Evolutionary conservation across 2,113 vertebrate genomes (phyloP).

Genomic region (Indicator maculatus): DNA sequence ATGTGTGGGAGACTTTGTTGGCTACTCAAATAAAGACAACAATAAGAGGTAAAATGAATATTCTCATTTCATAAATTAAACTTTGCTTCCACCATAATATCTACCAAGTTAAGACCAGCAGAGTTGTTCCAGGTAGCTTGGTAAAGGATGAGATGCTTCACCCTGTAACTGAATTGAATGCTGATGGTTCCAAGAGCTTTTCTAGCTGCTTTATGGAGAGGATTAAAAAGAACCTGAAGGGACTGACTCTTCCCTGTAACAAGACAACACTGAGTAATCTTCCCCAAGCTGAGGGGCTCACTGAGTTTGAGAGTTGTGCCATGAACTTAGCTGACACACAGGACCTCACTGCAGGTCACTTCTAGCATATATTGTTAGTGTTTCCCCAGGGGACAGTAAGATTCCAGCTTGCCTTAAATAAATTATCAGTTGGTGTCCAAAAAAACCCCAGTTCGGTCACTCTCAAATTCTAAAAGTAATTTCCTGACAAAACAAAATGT

Average conservation of each 20-base stretch:
- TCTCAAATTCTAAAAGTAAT: background rate
- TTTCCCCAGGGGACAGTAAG: background rate
- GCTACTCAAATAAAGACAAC: background rate
- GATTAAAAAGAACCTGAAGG: background rate
- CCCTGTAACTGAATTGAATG: background rate
- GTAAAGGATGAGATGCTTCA: background rate
- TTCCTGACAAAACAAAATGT: background rate
- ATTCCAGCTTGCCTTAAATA: background rate
- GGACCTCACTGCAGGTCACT: background rate
- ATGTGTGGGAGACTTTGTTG: background rate
- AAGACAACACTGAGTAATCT: background rate
- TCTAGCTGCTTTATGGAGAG: background rate
- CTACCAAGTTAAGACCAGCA: background rate
- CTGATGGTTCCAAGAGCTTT: background rate
- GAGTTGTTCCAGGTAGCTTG: background rate
- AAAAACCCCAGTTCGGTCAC: background rate
- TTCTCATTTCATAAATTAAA: background rate
- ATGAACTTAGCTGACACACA: background rate
- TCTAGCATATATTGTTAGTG: background rate
- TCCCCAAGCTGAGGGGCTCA: background rate
- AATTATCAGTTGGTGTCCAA: background rate
- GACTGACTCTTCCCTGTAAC: background rate
- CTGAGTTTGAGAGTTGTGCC: background rate
- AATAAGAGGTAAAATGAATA: background rate
- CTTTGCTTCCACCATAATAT: background rate